A percentile compares a stretch with the other conserved stretches of the same genome.
Evolutionary conservation across 2,113 vertebrate species (phyloP).

Genomic region (Oreochromis niloticus): DNA sequence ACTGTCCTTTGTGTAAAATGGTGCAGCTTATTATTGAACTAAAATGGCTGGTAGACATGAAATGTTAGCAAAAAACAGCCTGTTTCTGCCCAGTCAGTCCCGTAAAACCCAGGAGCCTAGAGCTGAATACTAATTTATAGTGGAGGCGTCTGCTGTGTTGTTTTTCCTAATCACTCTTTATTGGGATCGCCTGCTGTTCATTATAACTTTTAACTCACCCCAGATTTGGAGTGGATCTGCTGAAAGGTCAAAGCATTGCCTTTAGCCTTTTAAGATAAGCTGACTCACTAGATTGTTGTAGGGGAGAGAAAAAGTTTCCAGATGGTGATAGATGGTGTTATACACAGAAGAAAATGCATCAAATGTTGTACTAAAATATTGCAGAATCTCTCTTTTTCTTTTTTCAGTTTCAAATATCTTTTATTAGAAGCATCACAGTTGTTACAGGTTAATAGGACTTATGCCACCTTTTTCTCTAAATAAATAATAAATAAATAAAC

Average conservation of each 20-base stretch:
- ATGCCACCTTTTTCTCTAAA: too few species aligned
- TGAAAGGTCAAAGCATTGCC: constrained; percentile 22
- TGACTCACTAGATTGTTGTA: constrained; percentile 25
- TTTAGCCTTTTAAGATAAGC: background rate
- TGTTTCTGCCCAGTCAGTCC: constrained; percentile 20
- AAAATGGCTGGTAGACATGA: constrained; percentile 2
- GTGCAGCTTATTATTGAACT: background rate
- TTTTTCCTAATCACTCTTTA: constrained; percentile 29
- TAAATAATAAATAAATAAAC: too few species aligned
- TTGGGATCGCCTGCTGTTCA: constrained; percentile 19
- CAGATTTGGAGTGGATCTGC: constrained; percentile 11
- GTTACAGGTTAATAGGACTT: too few species aligned
- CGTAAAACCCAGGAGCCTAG: constrained; percentile 26
- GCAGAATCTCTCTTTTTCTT: background rate
- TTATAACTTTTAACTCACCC: constrained; percentile 8
- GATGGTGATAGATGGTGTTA: background rate
- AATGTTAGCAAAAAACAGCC: background rate
- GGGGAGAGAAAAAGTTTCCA: constrained; percentile 18
- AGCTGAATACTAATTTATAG: constrained; percentile 8
- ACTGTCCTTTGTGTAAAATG: background rate
- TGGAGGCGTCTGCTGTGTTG: constrained; percentile 1
- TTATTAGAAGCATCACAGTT: too few species aligned
- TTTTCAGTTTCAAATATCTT: too few species aligned
- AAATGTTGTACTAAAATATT: background rate
- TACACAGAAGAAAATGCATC: background rate